Base-by-base conservation (phyloP, 2,888 invertebrate genomes). In the Alloplasta piceator region DNA sequence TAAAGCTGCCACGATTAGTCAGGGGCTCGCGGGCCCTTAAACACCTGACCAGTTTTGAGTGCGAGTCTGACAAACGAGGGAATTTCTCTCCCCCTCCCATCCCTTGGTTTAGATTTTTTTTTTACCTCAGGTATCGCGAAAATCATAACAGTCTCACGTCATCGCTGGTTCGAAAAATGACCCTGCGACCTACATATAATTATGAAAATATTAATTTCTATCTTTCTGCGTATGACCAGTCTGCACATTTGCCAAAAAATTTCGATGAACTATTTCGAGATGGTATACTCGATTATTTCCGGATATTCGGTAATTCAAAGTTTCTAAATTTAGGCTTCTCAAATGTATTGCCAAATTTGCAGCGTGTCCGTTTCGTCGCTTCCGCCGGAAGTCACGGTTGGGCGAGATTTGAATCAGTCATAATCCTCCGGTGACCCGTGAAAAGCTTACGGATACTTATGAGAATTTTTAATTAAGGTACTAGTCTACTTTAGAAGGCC, bases 1-100 rank as follows among this genome's bases (percentile, higher is more conserved):
- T 82, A 82, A 82, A 82, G 78, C 78, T 56, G 81, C 71, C 60
- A 64, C 81, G 78, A 82, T 82, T 82, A 82, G 81, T 82, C 78
- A 74, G 71, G 66, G 74, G 78, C 74, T 82, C 52, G 58, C 48
- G 74, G 78, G 70, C 78, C 78, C 81, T 82, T 82, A 82, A 82
- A 82, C 81, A 82, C 81, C 81, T 82, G 81, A 82, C 73, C 78
- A 82, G 78, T 78, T 82, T 82, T 75, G 72, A 70, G 74, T 64
- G 81, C 78, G 70, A 71, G 78, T 78, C 74, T 78, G 78, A 82
- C 81, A 78, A 82, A 82, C 81, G 81, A 82, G 81, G 71, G 64
- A 56, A 70, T 52, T 39, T 70, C 68, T 56, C 36, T 14, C 50
- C n/a, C 55, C 46, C 39, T 10, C 10, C 36, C 66, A 60, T 16